Base-by-base conservation (phyloP, 2,797 vertebrate genomes). In the Protonibea diacanthus region DNA sequence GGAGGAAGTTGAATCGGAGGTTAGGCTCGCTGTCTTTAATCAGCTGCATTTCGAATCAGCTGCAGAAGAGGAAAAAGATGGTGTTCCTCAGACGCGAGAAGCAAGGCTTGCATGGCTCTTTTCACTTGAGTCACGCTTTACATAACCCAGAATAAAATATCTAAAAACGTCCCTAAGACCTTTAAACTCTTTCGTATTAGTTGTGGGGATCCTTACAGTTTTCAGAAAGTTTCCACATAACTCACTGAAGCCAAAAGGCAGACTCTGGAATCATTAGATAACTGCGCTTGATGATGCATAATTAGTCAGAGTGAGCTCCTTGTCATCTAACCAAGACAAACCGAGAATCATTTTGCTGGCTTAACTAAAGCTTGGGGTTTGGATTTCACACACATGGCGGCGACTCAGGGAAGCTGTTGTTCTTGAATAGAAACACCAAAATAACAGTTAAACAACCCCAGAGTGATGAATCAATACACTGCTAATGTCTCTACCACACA, bases 141-240 rank as follows among this genome's bases (percentile, higher is more conserved):
- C 27, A 76, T 57, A 61, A 81, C 60, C 52, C 52, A 40, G 67
- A 68, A 78, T 71, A 68, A 58, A 78, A 73, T 59, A 74, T 85
- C n/a, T n/a, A 33, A 53, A 55, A 49, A 45, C 23, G 27, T 62
- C 40, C 10, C 57, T 61, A 42, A 62, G 38, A 68, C 68, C 58
- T 71, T 71, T 53, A 77, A 68, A 7, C 47, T 51, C 55, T 71
- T 69, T 76, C 59, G 71, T 71, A 75, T 70, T n/a, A 60, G 63
- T 58, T 76, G 27, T 62, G 33, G 29, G 29, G 38, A 21, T 25
- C 10, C 53, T 45, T 20, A 25, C 13, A 42, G 17, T 69, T 53
- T 71, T 74, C 38, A 44, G 21, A 20, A 70, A 76, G 45, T 80
- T 53, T 74, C 44, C 33, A 17, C 47, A 61, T 65, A 27, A 45